Conservation (phyloP, 2,113 vertebrate species). For the Dolichotis patagonum region DNA sequence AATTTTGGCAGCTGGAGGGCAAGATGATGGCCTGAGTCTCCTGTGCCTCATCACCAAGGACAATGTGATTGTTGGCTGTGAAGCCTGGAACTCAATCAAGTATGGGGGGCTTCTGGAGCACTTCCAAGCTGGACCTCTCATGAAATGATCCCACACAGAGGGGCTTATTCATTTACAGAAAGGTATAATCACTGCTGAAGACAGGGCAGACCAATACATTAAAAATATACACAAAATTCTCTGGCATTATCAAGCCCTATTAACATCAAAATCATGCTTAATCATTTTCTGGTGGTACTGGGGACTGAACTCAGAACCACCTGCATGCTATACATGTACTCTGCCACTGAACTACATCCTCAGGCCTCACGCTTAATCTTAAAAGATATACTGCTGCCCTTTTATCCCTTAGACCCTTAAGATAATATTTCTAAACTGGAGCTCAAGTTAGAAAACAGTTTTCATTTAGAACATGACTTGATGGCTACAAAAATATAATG, state of each 20-base stretch:
- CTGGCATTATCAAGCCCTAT: background rate
- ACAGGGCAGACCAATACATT: background rate
- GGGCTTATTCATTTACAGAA: background rate
- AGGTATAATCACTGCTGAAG: background rate
- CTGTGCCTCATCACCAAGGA: background rate
- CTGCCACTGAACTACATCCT: background rate
- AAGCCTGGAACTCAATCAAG: background rate
- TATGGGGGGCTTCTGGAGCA: background rate
- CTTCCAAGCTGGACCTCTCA: background rate
- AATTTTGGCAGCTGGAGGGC: rapidly evolving
- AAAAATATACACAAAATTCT: background rate
- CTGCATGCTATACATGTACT: background rate
- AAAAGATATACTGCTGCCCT: background rate
- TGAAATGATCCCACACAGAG: background rate
- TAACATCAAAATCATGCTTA: background rate
- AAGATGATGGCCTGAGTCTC: background rate
- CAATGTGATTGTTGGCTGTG: background rate
- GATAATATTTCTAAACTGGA: background rate
- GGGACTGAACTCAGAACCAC: background rate
- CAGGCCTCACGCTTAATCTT: background rate
- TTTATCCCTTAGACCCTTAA: background rate
- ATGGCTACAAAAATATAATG: background rate
- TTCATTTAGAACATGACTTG: background rate
- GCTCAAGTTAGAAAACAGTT: background rate
- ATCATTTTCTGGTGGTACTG: no score